These are phyloP conservation scores for Ichneumoninae sp. DNA, from an alignment of 2,888 invertebrate species.

Conservation along the genomic window DNA sequence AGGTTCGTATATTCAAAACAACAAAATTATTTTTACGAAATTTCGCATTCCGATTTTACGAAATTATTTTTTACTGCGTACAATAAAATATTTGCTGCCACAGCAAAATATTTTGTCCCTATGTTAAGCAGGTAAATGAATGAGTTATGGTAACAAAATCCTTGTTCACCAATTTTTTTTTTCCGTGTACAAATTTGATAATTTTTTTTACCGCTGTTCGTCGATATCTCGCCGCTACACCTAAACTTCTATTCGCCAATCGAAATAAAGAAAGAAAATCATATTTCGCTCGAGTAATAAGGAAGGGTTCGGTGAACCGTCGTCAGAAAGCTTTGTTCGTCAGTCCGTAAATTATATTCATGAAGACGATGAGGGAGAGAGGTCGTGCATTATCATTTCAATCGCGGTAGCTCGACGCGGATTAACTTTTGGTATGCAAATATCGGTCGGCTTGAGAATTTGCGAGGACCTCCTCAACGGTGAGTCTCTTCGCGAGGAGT, in stretches of 20 bases:
- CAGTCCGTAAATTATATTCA: slow-evolving; percentile 58
- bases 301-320: slow-evolving; percentile 5
- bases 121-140: no score
- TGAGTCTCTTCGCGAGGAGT: slow-evolving; percentile 58
- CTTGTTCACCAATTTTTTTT: no score
- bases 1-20: no score
- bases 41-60: no score
- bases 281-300: slow-evolving; percentile 38
- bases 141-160: no score
- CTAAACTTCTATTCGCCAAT: slow-evolving; percentile 19
- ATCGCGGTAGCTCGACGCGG: slow-evolving; percentile 70
- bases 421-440: slow-evolving; percentile 80
- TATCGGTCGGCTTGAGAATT: slow-evolving; percentile 70
- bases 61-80: no score
- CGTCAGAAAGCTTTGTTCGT: slow-evolving; percentile 47
- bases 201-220: slow-evolving; percentile 24
- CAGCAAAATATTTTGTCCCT: no score
- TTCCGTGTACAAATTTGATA: not conserved
- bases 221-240: slow-evolving; percentile 26
- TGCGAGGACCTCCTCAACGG: slow-evolving; percentile 71
- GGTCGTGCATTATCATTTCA: slow-evolving; percentile 78
- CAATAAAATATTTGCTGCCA: no score
- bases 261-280: slow-evolving; percentile 9
- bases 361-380: slow-evolving; percentile 42
- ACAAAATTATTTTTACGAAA: no score